Percentiles rank a stretch among this genome's conserved stretches.
Evolutionary conservation across 2,888 invertebrate genomes (phyloP).

Genomic region (Crocallis elinguaria): DNA sequence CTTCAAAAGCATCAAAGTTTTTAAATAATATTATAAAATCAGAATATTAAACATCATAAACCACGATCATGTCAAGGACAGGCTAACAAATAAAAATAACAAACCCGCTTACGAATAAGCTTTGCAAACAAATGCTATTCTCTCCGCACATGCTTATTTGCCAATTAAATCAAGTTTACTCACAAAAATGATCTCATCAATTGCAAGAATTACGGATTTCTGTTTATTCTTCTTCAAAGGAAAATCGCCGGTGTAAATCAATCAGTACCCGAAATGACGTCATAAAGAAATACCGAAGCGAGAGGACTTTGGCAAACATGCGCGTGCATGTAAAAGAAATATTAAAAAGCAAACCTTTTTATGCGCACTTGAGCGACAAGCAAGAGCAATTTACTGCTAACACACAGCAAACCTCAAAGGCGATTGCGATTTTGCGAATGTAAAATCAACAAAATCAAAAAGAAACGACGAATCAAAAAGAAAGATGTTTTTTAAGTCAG

Average conservation of each 20-base stretch:
- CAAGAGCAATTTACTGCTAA: conserved; percentile 62
- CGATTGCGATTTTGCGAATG: conserved; percentile 2
- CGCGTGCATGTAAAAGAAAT: conserved; percentile 36
- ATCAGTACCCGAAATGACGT: conserved; percentile 44
- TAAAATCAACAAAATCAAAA: background rate
- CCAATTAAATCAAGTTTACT: conserved; percentile 28
- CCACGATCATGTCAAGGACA: background rate
- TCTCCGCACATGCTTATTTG: conserved; percentile 14
- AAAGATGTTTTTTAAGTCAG: too few relatives aligned
- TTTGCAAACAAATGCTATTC: conserved; percentile 8
- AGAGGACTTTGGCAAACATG: conserved; percentile 42
- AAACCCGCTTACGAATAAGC: background rate
- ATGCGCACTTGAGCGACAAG: conserved; percentile 63
- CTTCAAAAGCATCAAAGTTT: too few relatives aligned
- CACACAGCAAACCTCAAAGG: conserved; percentile 33
- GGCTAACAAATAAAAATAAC: background rate
- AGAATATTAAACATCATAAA: too few relatives aligned
- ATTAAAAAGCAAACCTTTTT: conserved; percentile 53
- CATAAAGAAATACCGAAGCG: conserved; percentile 51
- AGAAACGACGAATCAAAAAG: background rate
- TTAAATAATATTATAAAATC: too few relatives aligned
- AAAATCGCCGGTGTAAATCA: conserved; percentile 37
- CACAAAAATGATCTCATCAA: conserved; percentile 27
- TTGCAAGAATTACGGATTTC: conserved; percentile 20
- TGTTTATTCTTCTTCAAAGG: conserved; percentile 28